These are phyloP conservation scores for Rhagologus leucostigma DNA, from an alignment of 2,113 vertebrate species.

Conservation along the genomic window DNA sequence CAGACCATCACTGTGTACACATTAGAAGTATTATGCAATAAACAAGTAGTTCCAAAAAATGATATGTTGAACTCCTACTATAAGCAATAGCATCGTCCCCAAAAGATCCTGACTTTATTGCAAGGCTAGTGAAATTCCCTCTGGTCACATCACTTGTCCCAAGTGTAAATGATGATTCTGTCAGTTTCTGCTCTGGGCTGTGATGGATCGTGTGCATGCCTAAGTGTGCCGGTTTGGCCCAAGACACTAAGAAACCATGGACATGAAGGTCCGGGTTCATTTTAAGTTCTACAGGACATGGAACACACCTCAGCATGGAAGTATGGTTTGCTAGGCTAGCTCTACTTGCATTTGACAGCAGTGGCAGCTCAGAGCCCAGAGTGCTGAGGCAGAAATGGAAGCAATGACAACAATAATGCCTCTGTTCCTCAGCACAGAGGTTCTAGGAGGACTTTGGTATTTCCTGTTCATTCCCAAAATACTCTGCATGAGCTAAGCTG, in stretches of 20 bases:
- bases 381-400: neutral
- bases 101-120: neutral
- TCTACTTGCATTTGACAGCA: neutral
- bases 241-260: neutral
- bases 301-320: neutral
- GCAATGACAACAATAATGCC: neutral
- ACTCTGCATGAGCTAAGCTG: neutral
- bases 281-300: neutral
- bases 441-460: neutral
- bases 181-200: neutral
- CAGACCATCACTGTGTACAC: neutral
- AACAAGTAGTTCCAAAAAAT: neutral
- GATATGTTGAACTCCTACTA: neutral
- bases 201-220: neutral
- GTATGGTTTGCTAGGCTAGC: neutral
- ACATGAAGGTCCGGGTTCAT: neutral
- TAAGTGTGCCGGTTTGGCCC: no score
- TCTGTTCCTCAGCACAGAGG: neutral
- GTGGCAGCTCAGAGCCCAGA: neutral
- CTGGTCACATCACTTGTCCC: neutral
- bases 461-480: constrained; percentile 40
- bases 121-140: neutral
- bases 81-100: neutral
- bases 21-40: neutral
- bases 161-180: neutral